phyloP scores from a whole-genome alignment of 2,113 vertebrate genomes.

The Amazona guildingii region DNA sequence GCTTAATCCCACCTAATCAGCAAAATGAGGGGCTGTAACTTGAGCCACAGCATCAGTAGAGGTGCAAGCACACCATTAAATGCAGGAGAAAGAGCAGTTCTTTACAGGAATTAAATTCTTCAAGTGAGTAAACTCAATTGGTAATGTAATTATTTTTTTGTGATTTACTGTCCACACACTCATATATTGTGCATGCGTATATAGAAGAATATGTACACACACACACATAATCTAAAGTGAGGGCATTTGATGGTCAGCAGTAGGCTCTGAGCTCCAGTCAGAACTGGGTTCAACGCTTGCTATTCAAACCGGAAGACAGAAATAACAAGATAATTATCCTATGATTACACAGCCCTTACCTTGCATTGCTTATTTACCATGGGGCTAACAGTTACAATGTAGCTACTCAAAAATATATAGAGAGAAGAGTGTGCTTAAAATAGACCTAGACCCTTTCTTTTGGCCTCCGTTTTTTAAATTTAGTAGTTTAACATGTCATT shows the following conservation, averaged over 20 bases:
- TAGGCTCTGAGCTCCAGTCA: not conserved
- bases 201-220: not conserved
- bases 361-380: not conserved
- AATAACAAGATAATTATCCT: slow-evolving; percentile 25
- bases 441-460: not conserved
- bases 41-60: not conserved
- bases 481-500: slow-evolving; percentile 59
- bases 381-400: not conserved
- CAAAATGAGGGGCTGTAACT: not conserved
- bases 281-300: not conserved
- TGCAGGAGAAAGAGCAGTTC: not conserved
- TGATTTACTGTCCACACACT: not conserved
- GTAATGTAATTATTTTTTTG: not conserved
- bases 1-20: not conserved
- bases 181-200: accelerated
- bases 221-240: not conserved
- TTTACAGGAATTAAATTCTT: not conserved
- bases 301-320: not conserved
- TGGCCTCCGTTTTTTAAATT: slow-evolving; percentile 55
- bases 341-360: not conserved
- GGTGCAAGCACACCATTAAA: not conserved
- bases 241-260: not conserved
- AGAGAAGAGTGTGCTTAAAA: not conserved
- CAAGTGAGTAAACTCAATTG: not conserved
- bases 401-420: slow-evolving; percentile 20